Conservation (phyloP, 2,888 invertebrate genomes). For the Aleiodes testaceus region DNA sequence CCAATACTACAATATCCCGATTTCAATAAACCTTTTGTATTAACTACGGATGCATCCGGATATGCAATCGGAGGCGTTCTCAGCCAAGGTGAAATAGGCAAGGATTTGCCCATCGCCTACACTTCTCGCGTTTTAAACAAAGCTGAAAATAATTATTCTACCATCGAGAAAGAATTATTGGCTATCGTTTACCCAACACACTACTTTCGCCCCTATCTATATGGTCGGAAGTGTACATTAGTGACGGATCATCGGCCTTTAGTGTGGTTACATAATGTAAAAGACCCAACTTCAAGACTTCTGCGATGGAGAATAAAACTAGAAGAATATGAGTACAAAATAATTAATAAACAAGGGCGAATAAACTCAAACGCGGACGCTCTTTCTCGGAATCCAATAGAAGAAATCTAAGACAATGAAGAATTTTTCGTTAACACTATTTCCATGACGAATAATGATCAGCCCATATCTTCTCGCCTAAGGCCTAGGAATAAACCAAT, state of each 20-base stretch:
- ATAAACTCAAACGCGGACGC: neutral
- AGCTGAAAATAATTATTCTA: neutral
- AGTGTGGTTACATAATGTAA: constrained; percentile 40
- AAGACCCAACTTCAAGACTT: constrained; percentile 44
- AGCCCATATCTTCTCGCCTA: too few species aligned
- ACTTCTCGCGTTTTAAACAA: neutral
- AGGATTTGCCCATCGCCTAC: neutral
- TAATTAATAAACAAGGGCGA: constrained; percentile 34
- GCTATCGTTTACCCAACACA: neutral
- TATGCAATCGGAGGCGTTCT: neutral
- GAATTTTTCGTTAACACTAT: too few species aligned
- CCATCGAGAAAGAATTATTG: neutral
- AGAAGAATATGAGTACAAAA: constrained; percentile 46
- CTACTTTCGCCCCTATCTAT: constrained; percentile 32
- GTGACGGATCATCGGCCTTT: constrained; percentile 46
- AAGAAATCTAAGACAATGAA: neutral
- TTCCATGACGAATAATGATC: too few species aligned
- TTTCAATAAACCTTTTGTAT: neutral
- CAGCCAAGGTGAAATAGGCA: neutral
- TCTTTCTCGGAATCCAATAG: neutral
- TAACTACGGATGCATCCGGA: neutral
- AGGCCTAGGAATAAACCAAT: too few species aligned
- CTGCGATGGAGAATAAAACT: constrained; percentile 43
- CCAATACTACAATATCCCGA: neutral
- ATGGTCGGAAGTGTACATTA: constrained; percentile 40